phyloP scores from a whole-genome alignment of 2,888 invertebrate genomes.

The Helobdella robusta region DNA sequence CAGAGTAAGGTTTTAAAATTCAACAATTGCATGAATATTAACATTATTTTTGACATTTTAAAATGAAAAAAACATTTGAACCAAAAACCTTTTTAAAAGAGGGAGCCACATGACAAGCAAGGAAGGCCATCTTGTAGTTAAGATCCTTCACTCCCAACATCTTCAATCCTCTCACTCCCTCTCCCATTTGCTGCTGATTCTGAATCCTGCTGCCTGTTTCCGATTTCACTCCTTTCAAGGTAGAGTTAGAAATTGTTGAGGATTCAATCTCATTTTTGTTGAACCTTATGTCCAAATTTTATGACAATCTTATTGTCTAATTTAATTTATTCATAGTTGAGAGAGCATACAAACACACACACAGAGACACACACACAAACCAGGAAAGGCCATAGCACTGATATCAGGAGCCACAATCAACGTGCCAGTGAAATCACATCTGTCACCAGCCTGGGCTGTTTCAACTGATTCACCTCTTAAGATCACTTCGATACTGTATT shows the following conservation, averaged over 20 bases:
- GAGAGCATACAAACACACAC: too few species aligned
- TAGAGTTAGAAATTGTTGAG: too few species aligned
- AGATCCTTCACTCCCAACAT: slow-evolving; percentile 76
- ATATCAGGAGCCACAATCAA: slow-evolving; percentile 96
- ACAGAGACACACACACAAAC: slow-evolving; percentile 41
- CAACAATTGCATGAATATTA: too few species aligned
- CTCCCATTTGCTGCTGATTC: slow-evolving; percentile 40
- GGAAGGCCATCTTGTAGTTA: slow-evolving; percentile 77
- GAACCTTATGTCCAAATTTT: too few species aligned
- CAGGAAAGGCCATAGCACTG: slow-evolving; percentile 72
- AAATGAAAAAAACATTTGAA: too few species aligned
- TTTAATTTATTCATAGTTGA: too few species aligned
- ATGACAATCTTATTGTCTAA: too few species aligned
- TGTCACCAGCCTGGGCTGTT: slow-evolving; percentile 76
- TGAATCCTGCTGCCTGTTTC: slow-evolving; percentile 63
- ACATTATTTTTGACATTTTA: too few species aligned
- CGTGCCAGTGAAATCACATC: slow-evolving; percentile 86
- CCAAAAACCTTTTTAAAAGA: slow-evolving; percentile 63
- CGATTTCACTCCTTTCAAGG: slow-evolving; percentile 67
- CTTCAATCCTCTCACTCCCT: slow-evolving; percentile 78
- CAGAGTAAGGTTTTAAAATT: too few species aligned
- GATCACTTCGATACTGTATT: slow-evolving; percentile 70
- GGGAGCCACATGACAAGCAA: slow-evolving; percentile 81
- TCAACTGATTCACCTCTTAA: slow-evolving; percentile 91
- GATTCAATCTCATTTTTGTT: too few species aligned